Percentiles rank a stretch among this genome's conserved stretches.
Evolutionary conservation across 2,113 vertebrate species (phyloP).

Genomic region (Saccopteryx bilineata): DNA sequence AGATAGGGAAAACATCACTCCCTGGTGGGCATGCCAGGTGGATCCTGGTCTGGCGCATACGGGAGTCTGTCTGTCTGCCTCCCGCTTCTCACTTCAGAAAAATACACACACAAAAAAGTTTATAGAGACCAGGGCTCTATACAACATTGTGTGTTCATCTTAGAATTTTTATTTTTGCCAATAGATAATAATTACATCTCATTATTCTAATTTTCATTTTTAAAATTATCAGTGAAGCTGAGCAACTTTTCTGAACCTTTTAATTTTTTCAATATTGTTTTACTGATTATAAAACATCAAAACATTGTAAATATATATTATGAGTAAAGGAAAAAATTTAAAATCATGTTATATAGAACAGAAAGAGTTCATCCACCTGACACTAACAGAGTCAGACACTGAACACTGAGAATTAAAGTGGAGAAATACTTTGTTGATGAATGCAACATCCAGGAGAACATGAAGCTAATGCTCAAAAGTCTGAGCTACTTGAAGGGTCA

Average conservation of each 20-base stretch:
- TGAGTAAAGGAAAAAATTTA: background rate
- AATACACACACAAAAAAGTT: no score
- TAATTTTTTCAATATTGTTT: slow-evolving; percentile 18
- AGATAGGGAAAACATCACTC: no score
- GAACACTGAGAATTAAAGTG: background rate
- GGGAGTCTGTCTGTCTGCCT: no score
- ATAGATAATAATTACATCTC: background rate
- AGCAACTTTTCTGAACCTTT: background rate
- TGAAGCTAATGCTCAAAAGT: background rate
- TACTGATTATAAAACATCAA: background rate
- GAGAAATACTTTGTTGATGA: background rate
- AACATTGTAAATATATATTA: background rate
- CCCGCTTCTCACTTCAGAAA: no score
- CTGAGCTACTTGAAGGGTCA: background rate
- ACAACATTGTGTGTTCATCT: background rate
- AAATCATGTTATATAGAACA: background rate
- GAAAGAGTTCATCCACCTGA: background rate
- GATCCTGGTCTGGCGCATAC: no score
- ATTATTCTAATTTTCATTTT: slow-evolving; percentile 8
- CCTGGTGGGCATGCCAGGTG: no score
- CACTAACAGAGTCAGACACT: background rate
- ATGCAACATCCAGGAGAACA: background rate
- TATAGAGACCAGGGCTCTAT: background rate
- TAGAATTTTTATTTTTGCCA: slow-evolving; percentile 9
- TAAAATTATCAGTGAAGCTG: background rate